Base-by-base conservation (phyloP, 2,888 invertebrate genomes). In the Orthosia gracilis region DNA sequence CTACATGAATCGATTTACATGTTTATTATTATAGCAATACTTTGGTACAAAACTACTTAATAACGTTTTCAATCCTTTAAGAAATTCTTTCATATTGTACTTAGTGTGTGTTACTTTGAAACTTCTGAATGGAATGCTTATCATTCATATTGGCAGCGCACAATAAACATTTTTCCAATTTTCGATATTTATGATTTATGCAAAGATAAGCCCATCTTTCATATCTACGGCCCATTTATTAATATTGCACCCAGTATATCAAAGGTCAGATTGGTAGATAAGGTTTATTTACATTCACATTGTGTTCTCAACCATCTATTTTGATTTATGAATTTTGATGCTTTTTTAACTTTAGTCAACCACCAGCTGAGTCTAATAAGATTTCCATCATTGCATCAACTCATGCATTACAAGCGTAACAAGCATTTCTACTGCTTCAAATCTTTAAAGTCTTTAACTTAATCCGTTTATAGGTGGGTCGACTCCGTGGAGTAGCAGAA, bases 401-500 rank as follows among this genome's bases (percentile, higher is more conserved):
- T 13, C n/a, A n/a, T n/a, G 12, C 40, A 59, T 59, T 59, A 59
- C n/a, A n/a, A 40, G 58, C n/a, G 11, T 58, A 11, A 58, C 18
- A 58, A 31, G 31, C 40, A 13, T 59, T 59, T 40, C 59, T 40
- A 59, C n/a, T 13, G 31, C 40, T 59, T 40, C 59, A n/a, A 40
- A 59, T 59, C 2, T n/a, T 59, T 12, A 2, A 59, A 59, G 40
- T 59, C 59, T 58, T 58, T 40, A 59, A 77, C 15, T 2, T 0
- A 26, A 49, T 67, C 2, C 15, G 40, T 61, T 45, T 54, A 40
- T 83, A 96, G 96, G 96, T 96, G 59, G 96, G 96, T 23, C 89
- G 96, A 81, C 92, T 96, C 13, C 95, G 96, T 52, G 96, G 96
- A n/a, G 96, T 96, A 68, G 96, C 96, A 47, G 97, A 97, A 90